These are phyloP conservation scores for Chrysolina oricalcia DNA, from an alignment of 2,888 invertebrate genomes.

Conservation along the genomic window DNA sequence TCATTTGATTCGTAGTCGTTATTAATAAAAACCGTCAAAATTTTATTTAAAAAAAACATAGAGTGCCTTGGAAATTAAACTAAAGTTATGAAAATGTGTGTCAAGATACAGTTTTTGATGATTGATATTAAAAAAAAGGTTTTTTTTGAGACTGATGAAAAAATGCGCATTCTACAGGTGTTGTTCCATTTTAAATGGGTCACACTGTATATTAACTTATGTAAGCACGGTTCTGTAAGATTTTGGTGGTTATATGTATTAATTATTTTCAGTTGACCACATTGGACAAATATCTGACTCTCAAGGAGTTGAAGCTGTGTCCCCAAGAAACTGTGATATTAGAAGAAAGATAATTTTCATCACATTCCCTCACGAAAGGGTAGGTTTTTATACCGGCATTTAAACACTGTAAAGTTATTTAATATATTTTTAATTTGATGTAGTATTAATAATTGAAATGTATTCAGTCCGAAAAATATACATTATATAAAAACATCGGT, in stretches of 20 bases:
- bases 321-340: slow-evolving; percentile 96
- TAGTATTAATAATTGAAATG: slow-evolving; percentile 56
- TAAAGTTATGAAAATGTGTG: too few relatives aligned
- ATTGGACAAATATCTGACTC: slow-evolving; percentile 82
- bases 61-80: too few relatives aligned
- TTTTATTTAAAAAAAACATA: too few relatives aligned
- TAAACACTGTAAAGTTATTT: slow-evolving; percentile 58
- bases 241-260: background rate
- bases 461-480: slow-evolving; percentile 53
- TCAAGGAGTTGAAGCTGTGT: slow-evolving; percentile 88
- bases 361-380: slow-evolving; percentile 55
- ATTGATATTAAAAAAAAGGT: too few relatives aligned
- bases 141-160: too few relatives aligned
- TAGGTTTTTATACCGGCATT: slow-evolving; percentile 62
- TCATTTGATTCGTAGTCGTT: too few relatives aligned
- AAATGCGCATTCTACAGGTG: too few relatives aligned
- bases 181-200: too few relatives aligned
- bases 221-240: slow-evolving; percentile 18
- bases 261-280: slow-evolving; percentile 81
- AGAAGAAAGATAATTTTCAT: slow-evolving; percentile 87
- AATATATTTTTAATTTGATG: slow-evolving; percentile 55
- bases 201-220: too few relatives aligned
- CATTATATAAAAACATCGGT: slow-evolving; percentile 40
- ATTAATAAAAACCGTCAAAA: too few relatives aligned
- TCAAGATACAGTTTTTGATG: too few relatives aligned